These are phyloP conservation scores for Moxostoma hubbsi DNA, from an alignment of 2,797 vertebrate species.

Conservation along the genomic window DNA sequence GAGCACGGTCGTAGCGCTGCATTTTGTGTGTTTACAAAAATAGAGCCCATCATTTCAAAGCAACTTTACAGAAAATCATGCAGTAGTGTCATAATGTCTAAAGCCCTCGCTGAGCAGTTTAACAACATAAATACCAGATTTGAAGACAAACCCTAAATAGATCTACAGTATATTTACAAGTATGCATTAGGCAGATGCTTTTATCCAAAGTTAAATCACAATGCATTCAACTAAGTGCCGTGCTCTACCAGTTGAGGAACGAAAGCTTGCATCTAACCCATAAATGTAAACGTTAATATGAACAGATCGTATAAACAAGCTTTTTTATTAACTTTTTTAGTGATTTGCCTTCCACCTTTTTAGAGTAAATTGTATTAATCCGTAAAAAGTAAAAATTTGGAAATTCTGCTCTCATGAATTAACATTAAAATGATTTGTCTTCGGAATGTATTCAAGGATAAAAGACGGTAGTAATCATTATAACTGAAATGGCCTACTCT, in stretches of 20 bases:
- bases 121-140: no score
- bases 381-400: background rate
- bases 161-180: no score
- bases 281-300: background rate
- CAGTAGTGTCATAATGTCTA: no score
- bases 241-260: background rate
- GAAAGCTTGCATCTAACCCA: background rate
- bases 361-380: background rate
- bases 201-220: no score
- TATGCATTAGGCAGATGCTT: no score
- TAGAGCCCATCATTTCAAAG: no score
- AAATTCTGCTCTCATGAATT: background rate
- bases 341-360: background rate
- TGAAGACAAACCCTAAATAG: no score
- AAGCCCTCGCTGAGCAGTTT: no score
- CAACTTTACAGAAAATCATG: no score
- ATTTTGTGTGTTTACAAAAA: no score
- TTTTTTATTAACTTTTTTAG: background rate
- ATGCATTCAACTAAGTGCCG: background rate
- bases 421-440: background rate
- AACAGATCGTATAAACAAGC: background rate
- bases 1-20: no score
- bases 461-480: background rate
- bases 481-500: no score
- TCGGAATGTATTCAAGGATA: background rate